phyloP scores from a whole-genome alignment of 2,113 vertebrate species.

The Channa maculata region DNA sequence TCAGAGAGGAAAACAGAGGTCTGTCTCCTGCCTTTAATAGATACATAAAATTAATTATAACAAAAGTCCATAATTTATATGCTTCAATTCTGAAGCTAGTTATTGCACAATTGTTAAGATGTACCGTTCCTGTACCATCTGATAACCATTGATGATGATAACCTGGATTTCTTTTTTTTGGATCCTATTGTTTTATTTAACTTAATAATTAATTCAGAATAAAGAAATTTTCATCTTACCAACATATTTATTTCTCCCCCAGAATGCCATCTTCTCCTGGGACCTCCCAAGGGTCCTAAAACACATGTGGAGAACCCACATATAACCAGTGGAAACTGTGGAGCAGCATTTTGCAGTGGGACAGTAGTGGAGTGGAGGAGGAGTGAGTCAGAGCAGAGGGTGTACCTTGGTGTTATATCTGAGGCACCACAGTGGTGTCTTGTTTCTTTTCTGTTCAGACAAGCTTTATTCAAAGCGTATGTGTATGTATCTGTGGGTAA shows the following conservation, averaged over 20 bases:
- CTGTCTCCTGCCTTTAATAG: neutral
- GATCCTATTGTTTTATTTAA: no score
- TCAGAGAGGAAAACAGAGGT: neutral
- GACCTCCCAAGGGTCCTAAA: slow-evolving; percentile 66
- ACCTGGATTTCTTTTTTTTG: no score
- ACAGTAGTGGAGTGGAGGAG: neutral
- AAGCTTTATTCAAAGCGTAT: neutral
- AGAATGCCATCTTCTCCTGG: slow-evolving; percentile 77
- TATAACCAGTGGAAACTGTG: neutral
- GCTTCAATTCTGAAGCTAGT: neutral
- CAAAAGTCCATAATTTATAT: neutral
- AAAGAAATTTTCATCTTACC: slow-evolving; percentile 40
- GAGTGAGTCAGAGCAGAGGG: neutral
- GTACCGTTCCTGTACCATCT: neutral
- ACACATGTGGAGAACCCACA: slow-evolving; percentile 3
- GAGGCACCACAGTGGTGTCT: slow-evolving; percentile 10
- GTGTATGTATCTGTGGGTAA: slow-evolving; percentile 6
- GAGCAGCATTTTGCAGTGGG: neutral
- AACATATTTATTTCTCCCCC: slow-evolving; percentile 52
- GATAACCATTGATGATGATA: no score
- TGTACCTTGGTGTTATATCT: neutral
- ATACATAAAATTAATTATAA: neutral
- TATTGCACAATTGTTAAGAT: neutral
- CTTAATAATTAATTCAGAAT: neutral
- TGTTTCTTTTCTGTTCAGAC: slow-evolving; percentile 20